Evolutionary conservation across 1,140 invertebrate species (phyloP), one percentile per base, ranked within the genome.

Genomic region (Philaenus spumarius): DNA sequence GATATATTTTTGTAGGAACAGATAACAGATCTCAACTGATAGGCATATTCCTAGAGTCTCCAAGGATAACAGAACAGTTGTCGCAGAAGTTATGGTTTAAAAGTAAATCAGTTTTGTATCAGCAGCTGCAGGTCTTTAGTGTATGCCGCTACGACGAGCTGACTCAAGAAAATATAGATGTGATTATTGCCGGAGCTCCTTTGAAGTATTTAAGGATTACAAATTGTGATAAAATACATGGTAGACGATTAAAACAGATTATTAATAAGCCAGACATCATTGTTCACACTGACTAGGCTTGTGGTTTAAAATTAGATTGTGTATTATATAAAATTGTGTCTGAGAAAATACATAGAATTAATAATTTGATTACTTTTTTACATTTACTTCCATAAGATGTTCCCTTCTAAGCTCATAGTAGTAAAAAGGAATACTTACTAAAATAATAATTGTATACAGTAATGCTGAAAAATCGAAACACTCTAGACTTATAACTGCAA

Each of bases 11-110:
- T 50, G 1, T 46, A 62, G 61, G 48, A 24, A 22, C 48, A 7
- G 45, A 48, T 15, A 39, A 46, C 15, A 54, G 35, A 11, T 61
- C 47, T n/a, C 40, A 46, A 7, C 46, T 69, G 9, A 58, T 63
- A 37, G 66, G 66, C 1, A 6, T 69, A 2, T 68, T 67, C 34
- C 45, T 69, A 2, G 68, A 69, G 48, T 68, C 66, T 1, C 68
- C 68, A 15, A 26, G 68, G 19, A 67, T 68, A 11, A 30, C 52
- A 1, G 56, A 55, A 3, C 55, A 55, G 2, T 58, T 55, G 4
- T 46, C 61, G 11, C 51, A 54, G 14, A 47, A 64, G n/a, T 23
- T 66, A 9, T 63, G 15, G 35, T 15, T 0, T 37, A 43, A 19
- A n/a, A 11, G 6, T 7, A 3, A 39, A 26, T 24, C 48, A 19